phyloP scores from a whole-genome alignment of 2,797 vertebrate species.

The Crax fasciolata region DNA sequence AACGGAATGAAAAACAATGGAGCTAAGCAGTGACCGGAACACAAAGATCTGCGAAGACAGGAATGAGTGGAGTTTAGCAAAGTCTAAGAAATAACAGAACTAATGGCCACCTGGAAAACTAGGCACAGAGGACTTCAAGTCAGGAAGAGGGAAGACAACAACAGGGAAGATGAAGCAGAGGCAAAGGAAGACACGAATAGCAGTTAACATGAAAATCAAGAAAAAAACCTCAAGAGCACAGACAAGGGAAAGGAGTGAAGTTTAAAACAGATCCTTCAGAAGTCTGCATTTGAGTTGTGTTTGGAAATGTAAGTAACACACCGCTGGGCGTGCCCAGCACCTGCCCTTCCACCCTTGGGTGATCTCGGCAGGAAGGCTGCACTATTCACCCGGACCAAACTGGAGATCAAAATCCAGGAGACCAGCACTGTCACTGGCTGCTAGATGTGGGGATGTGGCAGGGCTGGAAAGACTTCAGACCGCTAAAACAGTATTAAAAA shows the following conservation, averaged over 20 bases:
- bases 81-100: neutral
- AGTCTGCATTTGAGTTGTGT: neutral
- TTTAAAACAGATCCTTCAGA: neutral
- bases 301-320: neutral
- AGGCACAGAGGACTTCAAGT: neutral
- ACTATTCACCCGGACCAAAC: neutral
- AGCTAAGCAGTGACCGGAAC: neutral
- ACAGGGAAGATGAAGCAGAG: neutral
- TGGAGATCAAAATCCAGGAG: neutral
- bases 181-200: neutral
- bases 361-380: neutral
- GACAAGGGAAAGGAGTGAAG: neutral
- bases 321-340: neutral
- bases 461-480: neutral
- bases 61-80: neutral
- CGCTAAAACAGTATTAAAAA: neutral
- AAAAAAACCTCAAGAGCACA: neutral
- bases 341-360: neutral
- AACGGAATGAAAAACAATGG: conserved; percentile 3
- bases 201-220: neutral
- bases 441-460: neutral
- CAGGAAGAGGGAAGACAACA: neutral
- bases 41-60: neutral
- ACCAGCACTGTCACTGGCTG: neutral
- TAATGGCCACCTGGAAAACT: neutral